phyloP scores from a whole-genome alignment of 2,113 vertebrate genomes.

The Prietella phreatophila region DNA sequence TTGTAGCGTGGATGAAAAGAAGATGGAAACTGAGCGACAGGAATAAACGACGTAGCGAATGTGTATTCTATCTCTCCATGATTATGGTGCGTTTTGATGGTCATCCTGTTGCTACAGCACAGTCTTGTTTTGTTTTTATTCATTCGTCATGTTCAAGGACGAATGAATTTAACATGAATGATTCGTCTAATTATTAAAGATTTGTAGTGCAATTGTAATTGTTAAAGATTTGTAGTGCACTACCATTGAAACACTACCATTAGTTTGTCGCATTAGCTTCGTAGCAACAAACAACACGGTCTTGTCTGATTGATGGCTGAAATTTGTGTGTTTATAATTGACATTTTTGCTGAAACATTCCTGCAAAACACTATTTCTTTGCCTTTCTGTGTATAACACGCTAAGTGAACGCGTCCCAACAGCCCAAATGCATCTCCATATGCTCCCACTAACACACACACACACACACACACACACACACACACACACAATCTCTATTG shows the following conservation, averaged over 20 bases:
- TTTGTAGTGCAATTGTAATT: too few species aligned
- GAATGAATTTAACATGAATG: too few species aligned
- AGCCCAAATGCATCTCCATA: not conserved
- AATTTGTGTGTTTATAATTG: not conserved
- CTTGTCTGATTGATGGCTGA: not conserved
- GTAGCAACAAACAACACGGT: not conserved
- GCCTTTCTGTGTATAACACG: not conserved
- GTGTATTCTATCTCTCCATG: not conserved
- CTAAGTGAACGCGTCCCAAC: not conserved
- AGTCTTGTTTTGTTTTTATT: not conserved
- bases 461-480: too few species aligned
- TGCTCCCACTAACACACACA: not conserved
- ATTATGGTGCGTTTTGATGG: not conserved
- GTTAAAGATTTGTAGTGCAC: not conserved
- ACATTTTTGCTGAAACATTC: not conserved
- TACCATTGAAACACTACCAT: not conserved
- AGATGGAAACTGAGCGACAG: not conserved
- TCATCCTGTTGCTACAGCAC: not conserved
- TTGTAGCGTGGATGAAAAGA: not conserved
- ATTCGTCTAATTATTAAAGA: not conserved
- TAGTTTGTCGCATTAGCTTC: not conserved
- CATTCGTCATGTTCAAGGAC: not conserved
- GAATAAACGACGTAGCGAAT: not conserved
- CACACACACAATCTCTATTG: not conserved
- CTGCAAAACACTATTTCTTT: not conserved